Evolutionary conservation across 2,797 vertebrate species (phyloP).

Genomic region (Notolabrus celidotus): DNA sequence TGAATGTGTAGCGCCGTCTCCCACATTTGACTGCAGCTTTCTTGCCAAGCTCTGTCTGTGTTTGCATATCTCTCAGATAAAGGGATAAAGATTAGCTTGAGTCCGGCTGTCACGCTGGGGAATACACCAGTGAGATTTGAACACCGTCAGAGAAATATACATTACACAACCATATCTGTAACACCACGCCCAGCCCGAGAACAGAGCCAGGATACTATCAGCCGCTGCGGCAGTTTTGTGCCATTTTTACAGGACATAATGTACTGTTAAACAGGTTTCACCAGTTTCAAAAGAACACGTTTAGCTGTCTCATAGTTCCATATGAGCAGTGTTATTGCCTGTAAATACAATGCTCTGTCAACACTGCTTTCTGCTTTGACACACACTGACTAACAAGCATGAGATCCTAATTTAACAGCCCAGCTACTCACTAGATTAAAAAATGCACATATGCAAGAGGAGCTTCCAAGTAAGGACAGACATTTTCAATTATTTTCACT

Average conservation of each 20-base stretch:
- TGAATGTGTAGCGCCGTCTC: neutral
- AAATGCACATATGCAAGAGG: neutral
- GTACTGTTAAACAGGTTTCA: slow-evolving; percentile 21
- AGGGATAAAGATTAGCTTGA: neutral
- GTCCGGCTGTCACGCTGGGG: neutral
- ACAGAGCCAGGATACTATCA: neutral
- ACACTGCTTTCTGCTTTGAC: neutral
- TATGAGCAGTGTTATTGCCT: neutral
- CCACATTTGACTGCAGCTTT: neutral
- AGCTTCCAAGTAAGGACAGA: slow-evolving; percentile 6
- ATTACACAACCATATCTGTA: neutral
- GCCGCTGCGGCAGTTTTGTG: neutral
- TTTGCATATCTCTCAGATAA: slow-evolving; percentile 10
- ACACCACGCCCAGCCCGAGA: slow-evolving; percentile 8
- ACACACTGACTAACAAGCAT: slow-evolving; percentile 29
- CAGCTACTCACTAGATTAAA: slow-evolving; percentile 23
- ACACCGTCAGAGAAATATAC: slow-evolving; percentile 26
- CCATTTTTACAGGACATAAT: neutral
- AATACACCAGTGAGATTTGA: neutral
- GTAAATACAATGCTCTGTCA: neutral
- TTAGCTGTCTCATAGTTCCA: neutral
- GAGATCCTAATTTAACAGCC: slow-evolving; percentile 28
- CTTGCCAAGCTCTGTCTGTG: neutral
- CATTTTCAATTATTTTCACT: slow-evolving; percentile 15
- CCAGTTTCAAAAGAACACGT: slow-evolving; percentile 1